Percentiles rank a stretch among this genome's conserved stretches.
Conservation (phyloP, 1,140 invertebrate species). For the Macrocentrus cingulum region DNA sequence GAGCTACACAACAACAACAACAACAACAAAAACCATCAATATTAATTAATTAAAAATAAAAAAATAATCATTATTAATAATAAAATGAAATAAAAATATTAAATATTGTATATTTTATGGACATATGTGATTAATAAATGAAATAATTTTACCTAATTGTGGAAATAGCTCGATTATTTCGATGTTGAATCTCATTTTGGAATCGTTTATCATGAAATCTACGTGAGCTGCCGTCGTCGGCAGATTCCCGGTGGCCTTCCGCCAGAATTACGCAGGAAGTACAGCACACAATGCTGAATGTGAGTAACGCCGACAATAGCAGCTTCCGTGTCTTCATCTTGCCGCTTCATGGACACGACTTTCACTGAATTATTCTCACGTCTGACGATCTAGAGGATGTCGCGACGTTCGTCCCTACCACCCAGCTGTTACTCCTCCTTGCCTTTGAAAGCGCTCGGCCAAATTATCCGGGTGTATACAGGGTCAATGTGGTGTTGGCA, state of each 20-base stretch:
- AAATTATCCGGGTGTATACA: neutral
- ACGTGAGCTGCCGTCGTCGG: too few species aligned
- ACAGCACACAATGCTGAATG: conserved; percentile 24
- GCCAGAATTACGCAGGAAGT: conserved; percentile 3
- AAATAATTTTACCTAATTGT: conserved; percentile 22
- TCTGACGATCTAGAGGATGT: conserved; percentile 17
- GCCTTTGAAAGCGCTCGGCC: conserved; percentile 3
- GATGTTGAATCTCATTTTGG: neutral
- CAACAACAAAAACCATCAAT: conserved; percentile 1
- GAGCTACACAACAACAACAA: conserved; percentile 21
- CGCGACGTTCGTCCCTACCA: conserved; percentile 25
- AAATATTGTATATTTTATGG: neutral
- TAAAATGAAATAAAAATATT: neutral
- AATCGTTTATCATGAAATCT: too few species aligned
- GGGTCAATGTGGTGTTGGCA: conserved; percentile 7
- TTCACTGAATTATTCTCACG: conserved; percentile 31
- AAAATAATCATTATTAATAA: neutral
- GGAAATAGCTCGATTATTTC: conserved; percentile 25
- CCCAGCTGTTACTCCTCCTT: conserved; percentile 11
- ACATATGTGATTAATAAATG: too few species aligned
- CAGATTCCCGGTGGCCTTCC: conserved; percentile 16
- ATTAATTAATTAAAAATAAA: neutral
- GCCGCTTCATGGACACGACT: conserved; percentile 39
- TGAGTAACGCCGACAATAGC: conserved; percentile 31
- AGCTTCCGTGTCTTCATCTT: conserved; percentile 42